phyloP scores from a whole-genome alignment of 2,888 invertebrate species.

The Sturmia bella region DNA sequence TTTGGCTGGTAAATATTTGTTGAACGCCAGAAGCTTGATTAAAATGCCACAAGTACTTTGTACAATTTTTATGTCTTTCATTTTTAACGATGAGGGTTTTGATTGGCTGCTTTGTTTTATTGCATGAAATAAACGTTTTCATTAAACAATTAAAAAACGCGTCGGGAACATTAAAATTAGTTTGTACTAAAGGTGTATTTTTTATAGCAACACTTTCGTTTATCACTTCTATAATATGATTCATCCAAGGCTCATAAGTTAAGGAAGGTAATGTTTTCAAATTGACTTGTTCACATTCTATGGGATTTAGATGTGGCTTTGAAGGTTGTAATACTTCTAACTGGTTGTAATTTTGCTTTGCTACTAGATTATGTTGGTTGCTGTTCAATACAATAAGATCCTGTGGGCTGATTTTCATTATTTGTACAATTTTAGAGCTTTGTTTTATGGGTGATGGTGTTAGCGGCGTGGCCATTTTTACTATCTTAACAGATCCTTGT shows the following conservation, averaged over 20 bases:
- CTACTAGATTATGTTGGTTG: constrained; percentile 17
- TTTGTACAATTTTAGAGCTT: constrained; percentile 49
- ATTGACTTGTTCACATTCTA: background rate
- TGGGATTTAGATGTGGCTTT: background rate
- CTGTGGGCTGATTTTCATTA: constrained; percentile 40
- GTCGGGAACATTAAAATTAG: constrained; percentile 88
- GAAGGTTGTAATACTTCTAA: background rate
- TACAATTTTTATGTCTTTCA: constrained; percentile 86
- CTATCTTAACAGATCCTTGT: constrained; percentile 55
- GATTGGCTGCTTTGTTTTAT: constrained; percentile 86
- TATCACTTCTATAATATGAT: constrained; percentile 89
- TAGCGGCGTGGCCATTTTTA: constrained; percentile 42
- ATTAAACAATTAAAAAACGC: constrained; percentile 88
- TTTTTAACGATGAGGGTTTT: constrained; percentile 85
- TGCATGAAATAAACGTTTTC: constrained; percentile 86
- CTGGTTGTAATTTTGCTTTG: background rate
- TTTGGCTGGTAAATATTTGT: constrained; percentile 86
- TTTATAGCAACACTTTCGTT: constrained; percentile 89
- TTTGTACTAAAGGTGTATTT: constrained; percentile 85
- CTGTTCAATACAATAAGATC: constrained; percentile 42
- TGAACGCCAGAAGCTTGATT: constrained; percentile 87
- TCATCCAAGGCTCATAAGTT: constrained; percentile 87
- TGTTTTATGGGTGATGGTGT: constrained; percentile 30
- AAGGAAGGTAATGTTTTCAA: constrained; percentile 73
- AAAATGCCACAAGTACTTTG: constrained; percentile 88